Evolutionary conservation across 2,888 invertebrate genomes (phyloP), one percentile per base, ranked within the genome.

Genomic region (Pristionchus arcanus): DNA sequence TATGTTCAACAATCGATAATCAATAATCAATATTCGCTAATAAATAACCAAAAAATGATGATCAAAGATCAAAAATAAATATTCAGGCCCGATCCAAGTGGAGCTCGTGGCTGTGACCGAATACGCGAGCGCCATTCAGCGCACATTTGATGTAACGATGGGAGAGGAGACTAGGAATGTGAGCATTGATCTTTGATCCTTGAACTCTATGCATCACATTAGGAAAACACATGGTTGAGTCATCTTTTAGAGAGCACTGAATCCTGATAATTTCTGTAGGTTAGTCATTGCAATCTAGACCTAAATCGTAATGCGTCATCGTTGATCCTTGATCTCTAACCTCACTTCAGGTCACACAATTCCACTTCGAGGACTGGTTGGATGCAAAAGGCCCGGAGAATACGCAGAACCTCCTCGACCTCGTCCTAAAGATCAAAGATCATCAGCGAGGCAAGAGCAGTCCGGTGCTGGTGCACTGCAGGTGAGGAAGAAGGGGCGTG

Each of bases 341-440:
- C n/a, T 42, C 42, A 3, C 21, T 90, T 87, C 63, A 94, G 93
- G 90, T 93, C 31, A 53, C 90, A 0, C 94, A 94, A 90, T 94
- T 92, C 91, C 94, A 94, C 81, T 92, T 91, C 87, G 91, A 92
- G 28, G 91, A 91, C n/a, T 94, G 94, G 94, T 74, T 87, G 42
- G 94, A 94, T 85, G 87, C 91, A 16, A 90, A 90, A 9, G 90
- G 87, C 1, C 92, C 91, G 19, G 90, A 88, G n/a, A 90, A 87
- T 53, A 90, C 66, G 28, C 91, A 90, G 66, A 89, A 90, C 34
- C 88, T 93, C 21, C 91, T 94, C 28, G 90, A 91, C 19, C 94
- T 93, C 89, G 90, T 93, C 19, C 90, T 93, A 55, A 81, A 90
- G 31, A 84, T 91, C 49, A 77, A 74, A 71, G 81, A 92, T 19